These are phyloP conservation scores for Pyrrhosoma nymphula DNA, from an alignment of 2,888 invertebrate genomes.

Conservation along the genomic window DNA sequence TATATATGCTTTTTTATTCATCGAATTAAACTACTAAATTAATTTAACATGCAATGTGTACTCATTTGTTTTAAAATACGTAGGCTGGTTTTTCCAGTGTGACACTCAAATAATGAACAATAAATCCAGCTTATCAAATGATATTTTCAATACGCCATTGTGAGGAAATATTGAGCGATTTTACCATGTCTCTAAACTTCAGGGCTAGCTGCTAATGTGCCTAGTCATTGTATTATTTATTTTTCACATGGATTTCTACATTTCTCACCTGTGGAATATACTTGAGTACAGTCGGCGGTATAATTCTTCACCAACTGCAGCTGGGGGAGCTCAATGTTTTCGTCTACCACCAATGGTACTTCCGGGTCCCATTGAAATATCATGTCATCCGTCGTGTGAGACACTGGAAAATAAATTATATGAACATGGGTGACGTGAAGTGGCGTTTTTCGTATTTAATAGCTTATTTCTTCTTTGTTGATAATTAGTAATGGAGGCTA, in stretches of 20 bases:
- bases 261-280: slow-evolving; percentile 90
- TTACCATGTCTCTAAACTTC: too few relatives aligned
- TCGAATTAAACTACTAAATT: too few relatives aligned
- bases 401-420: slow-evolving; percentile 83
- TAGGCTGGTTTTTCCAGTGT: too few relatives aligned
- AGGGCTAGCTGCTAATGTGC: too few relatives aligned
- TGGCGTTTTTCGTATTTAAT: background rate
- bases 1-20: too few relatives aligned
- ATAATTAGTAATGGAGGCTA: background rate
- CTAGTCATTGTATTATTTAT: background rate
- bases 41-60: too few relatives aligned
- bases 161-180: too few relatives aligned
- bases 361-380: slow-evolving; percentile 96
- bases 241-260: background rate
- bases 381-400: slow-evolving; percentile 96
- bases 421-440: background rate
- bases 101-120: too few relatives aligned
- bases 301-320: slow-evolving; percentile 91
- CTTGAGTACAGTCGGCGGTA: slow-evolving; percentile 94
- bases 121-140: too few relatives aligned
- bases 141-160: too few relatives aligned
- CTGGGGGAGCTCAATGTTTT: slow-evolving; percentile 94
- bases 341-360: slow-evolving; percentile 92
- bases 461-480: background rate
- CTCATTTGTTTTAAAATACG: too few relatives aligned